Evolutionary conservation across 2,888 invertebrate species (phyloP).

Genomic region (Tubulanus polymorphus): DNA sequence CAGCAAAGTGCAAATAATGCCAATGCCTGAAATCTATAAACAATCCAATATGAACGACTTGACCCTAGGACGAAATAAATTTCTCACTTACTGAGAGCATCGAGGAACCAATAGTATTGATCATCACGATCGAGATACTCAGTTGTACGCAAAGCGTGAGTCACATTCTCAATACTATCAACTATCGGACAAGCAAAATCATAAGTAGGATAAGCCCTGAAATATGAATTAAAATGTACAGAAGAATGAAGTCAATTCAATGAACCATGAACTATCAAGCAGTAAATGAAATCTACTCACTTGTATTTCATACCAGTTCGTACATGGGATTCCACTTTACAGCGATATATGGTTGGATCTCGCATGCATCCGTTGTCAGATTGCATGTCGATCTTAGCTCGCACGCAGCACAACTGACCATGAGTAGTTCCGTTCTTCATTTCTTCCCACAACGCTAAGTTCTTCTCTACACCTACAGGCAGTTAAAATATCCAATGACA

Average conservation of each 20-base stretch:
- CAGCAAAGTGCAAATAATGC: too few species aligned
- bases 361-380: constrained; percentile 94
- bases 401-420: constrained; percentile 87
- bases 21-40: too few species aligned
- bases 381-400: constrained; percentile 96
- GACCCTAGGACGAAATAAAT: too few species aligned
- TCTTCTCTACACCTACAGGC: constrained; percentile 82
- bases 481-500: too few species aligned
- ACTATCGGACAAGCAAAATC: constrained; percentile 99
- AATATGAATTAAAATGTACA: constrained; percentile 39
- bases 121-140: constrained; percentile 95
- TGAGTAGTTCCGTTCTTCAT: constrained; percentile 79
- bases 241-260: not conserved
- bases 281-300: constrained; percentile 56
- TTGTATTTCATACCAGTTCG: constrained; percentile 92
- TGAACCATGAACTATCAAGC: not conserved
- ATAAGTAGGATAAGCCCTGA: constrained; percentile 96
- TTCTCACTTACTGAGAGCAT: constrained; percentile 42
- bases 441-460: constrained; percentile 86
- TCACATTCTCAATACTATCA: constrained; percentile 94
- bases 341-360: constrained; percentile 97
- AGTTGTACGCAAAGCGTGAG: constrained; percentile 94
- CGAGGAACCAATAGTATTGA: constrained; percentile 85
- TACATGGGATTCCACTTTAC: constrained; percentile 93
- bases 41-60: too few species aligned